Evolutionary conservation across 1,140 invertebrate species (phyloP).

Genomic region (Prorops nasuta): DNA sequence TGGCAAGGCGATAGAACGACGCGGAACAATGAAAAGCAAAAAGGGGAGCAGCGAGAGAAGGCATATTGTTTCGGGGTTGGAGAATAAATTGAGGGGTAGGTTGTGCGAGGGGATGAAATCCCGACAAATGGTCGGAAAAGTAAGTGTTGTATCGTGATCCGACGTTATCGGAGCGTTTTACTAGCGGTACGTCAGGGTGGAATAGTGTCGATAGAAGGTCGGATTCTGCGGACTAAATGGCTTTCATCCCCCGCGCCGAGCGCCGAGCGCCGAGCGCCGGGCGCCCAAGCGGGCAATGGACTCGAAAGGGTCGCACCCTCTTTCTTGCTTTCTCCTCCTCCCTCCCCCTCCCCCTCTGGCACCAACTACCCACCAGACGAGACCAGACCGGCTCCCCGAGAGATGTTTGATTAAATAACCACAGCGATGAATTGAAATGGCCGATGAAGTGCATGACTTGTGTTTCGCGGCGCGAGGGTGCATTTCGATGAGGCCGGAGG

Average conservation of each 20-base stretch:
- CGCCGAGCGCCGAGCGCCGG: no score
- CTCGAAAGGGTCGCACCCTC: slow-evolving; percentile 39
- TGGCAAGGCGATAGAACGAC: background rate
- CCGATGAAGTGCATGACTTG: slow-evolving; percentile 54
- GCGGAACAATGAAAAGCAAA: background rate
- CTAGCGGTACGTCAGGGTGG: slow-evolving; percentile 7
- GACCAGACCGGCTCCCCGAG: slow-evolving; percentile 10
- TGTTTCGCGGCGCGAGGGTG: slow-evolving; percentile 37
- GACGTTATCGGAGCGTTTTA: slow-evolving; percentile 26
- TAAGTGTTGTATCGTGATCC: slow-evolving; percentile 37
- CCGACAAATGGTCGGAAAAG: slow-evolving; percentile 44
- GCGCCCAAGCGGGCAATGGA: slow-evolving; percentile 1
- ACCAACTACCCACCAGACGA: background rate
- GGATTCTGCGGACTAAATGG: slow-evolving; percentile 44
- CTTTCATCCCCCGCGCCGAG: slow-evolving; percentile 25
- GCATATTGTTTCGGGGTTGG: slow-evolving; percentile 38
- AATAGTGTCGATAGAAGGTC: slow-evolving; percentile 18
- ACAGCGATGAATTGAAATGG: slow-evolving; percentile 54
- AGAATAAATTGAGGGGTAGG: slow-evolving; percentile 18
- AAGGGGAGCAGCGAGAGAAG: slow-evolving; percentile 15
- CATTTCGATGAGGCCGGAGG: slow-evolving; percentile 46
- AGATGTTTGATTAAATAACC: slow-evolving; percentile 58
- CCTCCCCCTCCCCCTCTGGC: slow-evolving; percentile 11
- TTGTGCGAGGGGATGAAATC: slow-evolving; percentile 18
- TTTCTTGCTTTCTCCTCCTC: slow-evolving; percentile 10